Base-by-base conservation (phyloP, 2,113 vertebrate genomes). In the Edolisoma coerulescens region DNA sequence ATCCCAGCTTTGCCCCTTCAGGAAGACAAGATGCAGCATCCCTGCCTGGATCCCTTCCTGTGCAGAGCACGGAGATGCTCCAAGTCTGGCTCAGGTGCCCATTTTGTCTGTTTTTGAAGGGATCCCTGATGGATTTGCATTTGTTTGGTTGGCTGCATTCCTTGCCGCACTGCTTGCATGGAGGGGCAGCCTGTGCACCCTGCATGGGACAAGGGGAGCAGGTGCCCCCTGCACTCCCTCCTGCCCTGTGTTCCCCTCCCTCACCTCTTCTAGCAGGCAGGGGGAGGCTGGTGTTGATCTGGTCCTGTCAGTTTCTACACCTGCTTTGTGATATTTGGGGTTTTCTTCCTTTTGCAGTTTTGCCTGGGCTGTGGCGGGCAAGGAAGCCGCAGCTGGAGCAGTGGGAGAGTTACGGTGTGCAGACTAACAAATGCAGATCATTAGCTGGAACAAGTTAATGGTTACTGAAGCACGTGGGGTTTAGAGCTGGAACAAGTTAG, bases 361-460 rank as follows among this genome's bases (percentile, higher is more conserved):
- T 89, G 39, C 39, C 39, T 42, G 59, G 35, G 37, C 77, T 90
- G 42, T 4, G 1, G 44, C 4, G 1, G 75, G 63, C 73, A 64
- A n/a, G 57, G 64, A 44, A 77, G 44, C 67, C 57, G 74, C 88
- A 84, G 92, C 96, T 80, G 84, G 65, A 68, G 56, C 37, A 24
- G 23, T 13, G 1, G 5, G 44, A 57, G 76, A 33, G 49, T 60
- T 78, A 39, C 0, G 0, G 54, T 84, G 77, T 83, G 61, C 61
- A 77, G 71, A 56, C 59, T 83, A 84, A 60, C 75, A 89, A 88
- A 84, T 64, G 82, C 67, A 61, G 80, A 83, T 92, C 89, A 60
- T 89, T 92, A 96, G 64, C 87, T 92, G 91, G 86, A 90, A 87
- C 77, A 90, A 94, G 86, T 84, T 83, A 95, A 87, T 96, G 63